Evolutionary conservation across 2,113 vertebrate genomes (phyloP), one percentile per base, ranked within the genome.

Genomic region (Psephotus haematonotus): DNA sequence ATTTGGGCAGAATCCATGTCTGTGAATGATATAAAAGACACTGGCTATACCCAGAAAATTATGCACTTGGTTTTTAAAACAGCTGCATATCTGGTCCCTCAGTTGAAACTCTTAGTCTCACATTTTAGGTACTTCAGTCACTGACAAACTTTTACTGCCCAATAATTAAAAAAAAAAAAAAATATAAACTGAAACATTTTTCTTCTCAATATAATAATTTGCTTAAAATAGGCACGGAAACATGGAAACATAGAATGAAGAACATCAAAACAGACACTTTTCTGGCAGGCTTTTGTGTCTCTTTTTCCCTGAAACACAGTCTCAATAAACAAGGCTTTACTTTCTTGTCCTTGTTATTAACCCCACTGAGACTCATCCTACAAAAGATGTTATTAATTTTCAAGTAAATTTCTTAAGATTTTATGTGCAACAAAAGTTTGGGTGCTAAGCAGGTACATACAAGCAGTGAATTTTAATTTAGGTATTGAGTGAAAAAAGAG

Each of bases 401-500:
- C 75, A 79, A 89, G 64, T 93, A 70, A 43, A 68, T 59, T 65
- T 86, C 64, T 96, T 91, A 91, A 72, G 93, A 94, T 96, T 89
- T 74, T 44, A 43, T 76, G 50, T 85, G 50, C 3, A 41, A 59
- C 7, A 81, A 96, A 96, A 46, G 75, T 23, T 33, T 90, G 63
- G 9, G 10, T 92, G 71, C 43, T 94, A 65, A 68, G 59, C 65
- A 31, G 25, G 28, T 33, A 78, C 11, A 41, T 60, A 86, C 9
- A 92, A 94, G 49, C 57, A 85, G 13, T 84, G 53, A 92, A 95
- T 93, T 91, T 95, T 96, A 95, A 96, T 98, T 92, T 92, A 90
- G 88, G 49, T 90, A 97, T 93, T 94, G 46, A 93, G 14, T 69
- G 46, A 76, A 96, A 95, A 65, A 37, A 65, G 33, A 17, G 39